A percentile compares a stretch with the other conserved stretches of the same genome.
phyloP scores from a whole-genome alignment of 1,140 invertebrate genomes.

The Colletes latitarsis region DNA sequence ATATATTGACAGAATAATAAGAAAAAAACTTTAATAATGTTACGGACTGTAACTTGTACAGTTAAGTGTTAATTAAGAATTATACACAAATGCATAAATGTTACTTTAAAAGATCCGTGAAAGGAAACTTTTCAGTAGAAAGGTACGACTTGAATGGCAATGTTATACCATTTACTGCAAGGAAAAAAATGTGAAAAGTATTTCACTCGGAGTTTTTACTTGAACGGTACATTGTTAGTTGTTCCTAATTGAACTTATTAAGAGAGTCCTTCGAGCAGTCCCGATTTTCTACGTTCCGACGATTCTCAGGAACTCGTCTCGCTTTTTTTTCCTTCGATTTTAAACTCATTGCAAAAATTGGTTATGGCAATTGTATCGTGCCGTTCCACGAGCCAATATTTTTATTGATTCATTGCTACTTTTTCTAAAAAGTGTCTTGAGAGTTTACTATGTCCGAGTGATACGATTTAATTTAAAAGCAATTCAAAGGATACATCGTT shows the following conservation, averaged over 20 bases:
- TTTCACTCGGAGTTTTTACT: constrained; percentile 4
- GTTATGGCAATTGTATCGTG: not conserved
- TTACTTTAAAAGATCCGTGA: not conserved
- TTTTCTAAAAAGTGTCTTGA: too few species aligned
- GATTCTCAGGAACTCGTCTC: not conserved
- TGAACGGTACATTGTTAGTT: constrained; percentile 21
- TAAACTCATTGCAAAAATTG: constrained; percentile 14
- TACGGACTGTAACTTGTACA: not conserved
- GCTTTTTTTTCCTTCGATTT: constrained; percentile 8
- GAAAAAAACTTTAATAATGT: not conserved
- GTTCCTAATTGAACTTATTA: constrained; percentile 43
- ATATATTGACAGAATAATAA: not conserved
- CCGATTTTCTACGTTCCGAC: constrained; percentile 10
- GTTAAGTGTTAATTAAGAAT: not conserved
- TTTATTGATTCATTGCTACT: constrained; percentile 3
- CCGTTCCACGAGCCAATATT: not conserved
- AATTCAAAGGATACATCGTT: too few species aligned
- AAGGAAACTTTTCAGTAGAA: not conserved
- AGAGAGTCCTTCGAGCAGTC: constrained; percentile 10
- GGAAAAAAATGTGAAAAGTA: constrained; percentile 3
- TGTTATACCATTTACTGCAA: not conserved
- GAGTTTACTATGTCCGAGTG: too few species aligned
- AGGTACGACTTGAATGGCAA: not conserved
- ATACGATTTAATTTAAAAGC: too few species aligned
- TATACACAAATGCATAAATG: not conserved